Percentiles rank a stretch among this genome's conserved stretches.
These are phyloP conservation scores for Lacerta bilineata DNA, from an alignment of 2,797 vertebrate species.

Conservation along the genomic window DNA sequence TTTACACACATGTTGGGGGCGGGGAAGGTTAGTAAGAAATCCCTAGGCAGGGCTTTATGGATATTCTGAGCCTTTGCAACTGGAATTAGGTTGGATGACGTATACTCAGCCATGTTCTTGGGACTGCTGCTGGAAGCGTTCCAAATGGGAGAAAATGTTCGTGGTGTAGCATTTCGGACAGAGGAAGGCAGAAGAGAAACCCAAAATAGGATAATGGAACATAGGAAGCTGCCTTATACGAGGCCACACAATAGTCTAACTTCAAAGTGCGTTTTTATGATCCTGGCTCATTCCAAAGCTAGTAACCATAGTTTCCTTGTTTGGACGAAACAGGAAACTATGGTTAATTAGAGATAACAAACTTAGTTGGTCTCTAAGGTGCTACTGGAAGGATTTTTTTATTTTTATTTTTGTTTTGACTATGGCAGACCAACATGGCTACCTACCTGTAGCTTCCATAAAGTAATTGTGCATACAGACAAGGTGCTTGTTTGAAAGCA, in stretches of 20 bases:
- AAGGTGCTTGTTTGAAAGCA: too few species aligned
- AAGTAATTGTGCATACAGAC: neutral
- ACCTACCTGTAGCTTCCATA: neutral
- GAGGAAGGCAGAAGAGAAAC: neutral
- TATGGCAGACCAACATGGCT: too few species aligned
- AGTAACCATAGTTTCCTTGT: neutral
- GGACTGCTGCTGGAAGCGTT: neutral
- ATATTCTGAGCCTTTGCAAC: neutral
- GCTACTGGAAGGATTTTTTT: too few species aligned
- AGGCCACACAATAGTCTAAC: neutral
- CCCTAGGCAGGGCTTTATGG: neutral
- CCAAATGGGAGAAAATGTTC: neutral
- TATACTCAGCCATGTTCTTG: neutral
- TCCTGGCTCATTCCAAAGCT: neutral
- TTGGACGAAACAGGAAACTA: neutral
- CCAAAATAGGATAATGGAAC: neutral
- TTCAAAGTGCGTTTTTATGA: neutral
- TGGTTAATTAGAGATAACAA: neutral
- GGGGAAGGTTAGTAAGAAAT: neutral
- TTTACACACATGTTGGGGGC: neutral
- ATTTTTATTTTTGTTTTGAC: too few species aligned
- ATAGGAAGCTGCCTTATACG: neutral
- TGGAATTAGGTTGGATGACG: neutral
- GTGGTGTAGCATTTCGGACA: neutral
- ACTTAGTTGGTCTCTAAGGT: too few species aligned